These are phyloP conservation scores for Hystrix cristata DNA, from an alignment of 2,113 vertebrate genomes.

Conservation along the genomic window DNA sequence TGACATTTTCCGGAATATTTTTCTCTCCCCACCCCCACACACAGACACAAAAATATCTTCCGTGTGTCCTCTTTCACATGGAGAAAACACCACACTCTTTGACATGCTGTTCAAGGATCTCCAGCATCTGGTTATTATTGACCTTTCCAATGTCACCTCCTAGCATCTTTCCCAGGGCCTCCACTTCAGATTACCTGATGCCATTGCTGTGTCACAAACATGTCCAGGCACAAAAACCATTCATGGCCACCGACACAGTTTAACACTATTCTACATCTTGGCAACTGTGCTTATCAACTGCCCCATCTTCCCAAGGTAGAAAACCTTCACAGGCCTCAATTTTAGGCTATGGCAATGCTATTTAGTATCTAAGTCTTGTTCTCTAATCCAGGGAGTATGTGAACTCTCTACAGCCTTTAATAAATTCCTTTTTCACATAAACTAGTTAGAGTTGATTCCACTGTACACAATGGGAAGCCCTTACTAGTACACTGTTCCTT, in stretches of 20 bases:
- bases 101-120: neutral
- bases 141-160: neutral
- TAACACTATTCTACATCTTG: neutral
- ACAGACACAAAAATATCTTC: neutral
- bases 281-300: neutral
- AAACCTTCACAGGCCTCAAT: neutral
- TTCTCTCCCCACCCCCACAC: neutral
- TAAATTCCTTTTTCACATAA: constrained; percentile 8
- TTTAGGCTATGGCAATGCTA: neutral
- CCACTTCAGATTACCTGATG: neutral
- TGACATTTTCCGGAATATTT: constrained; percentile 55
- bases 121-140: neutral
- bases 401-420: neutral
- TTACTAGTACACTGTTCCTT: neutral
- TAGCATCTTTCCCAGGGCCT: neutral
- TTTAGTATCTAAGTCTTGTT: neutral
- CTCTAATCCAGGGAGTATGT: neutral
- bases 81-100: neutral
- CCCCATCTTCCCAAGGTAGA: neutral
- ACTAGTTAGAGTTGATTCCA: neutral
- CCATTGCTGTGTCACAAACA: neutral
- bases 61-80: neutral
- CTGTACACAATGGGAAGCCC: neutral
- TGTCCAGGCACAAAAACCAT: neutral
- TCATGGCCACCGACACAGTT: neutral